These are phyloP conservation scores for Pachliopta kotzebuea DNA, from an alignment of 2,888 invertebrate species.

Conservation along the genomic window DNA sequence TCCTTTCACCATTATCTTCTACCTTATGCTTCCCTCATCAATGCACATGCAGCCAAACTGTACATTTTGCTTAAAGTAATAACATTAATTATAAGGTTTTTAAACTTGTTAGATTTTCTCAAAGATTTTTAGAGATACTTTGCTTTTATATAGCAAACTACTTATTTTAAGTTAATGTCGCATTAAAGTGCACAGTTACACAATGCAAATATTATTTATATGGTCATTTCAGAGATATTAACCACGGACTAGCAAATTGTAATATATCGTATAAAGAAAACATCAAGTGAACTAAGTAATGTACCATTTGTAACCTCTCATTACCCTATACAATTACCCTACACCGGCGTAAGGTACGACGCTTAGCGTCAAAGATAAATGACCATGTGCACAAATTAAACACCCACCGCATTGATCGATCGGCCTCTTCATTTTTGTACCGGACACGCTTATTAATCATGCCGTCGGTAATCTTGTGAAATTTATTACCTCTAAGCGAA, in stretches of 20 bases:
- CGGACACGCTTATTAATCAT: constrained; percentile 69
- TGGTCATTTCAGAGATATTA: no score
- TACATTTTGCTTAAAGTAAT: no score
- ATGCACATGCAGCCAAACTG: no score
- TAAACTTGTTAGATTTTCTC: no score
- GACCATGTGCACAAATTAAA: constrained; percentile 69
- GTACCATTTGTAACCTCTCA: constrained; percentile 37
- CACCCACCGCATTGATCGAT: constrained; percentile 75
- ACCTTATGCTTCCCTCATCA: no score
- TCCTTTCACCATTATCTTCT: no score
- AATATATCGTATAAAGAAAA: constrained; percentile 4
- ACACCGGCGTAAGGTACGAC: constrained; percentile 41
- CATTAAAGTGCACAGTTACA: no score
- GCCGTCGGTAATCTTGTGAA: constrained; percentile 71
- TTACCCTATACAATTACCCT: constrained; percentile 58
- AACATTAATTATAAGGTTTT: no score
- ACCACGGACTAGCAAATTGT: neutral
- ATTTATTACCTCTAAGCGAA: constrained; percentile 79
- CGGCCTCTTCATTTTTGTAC: constrained; percentile 74
- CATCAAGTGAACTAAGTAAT: constrained; percentile 27
- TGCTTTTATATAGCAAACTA: no score
- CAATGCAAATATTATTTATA: no score
- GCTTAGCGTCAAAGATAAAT: constrained; percentile 71
- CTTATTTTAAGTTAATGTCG: no score
- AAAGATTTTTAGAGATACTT: no score